phyloP scores from a whole-genome alignment of 2,888 invertebrate genomes.

The Zeuzera pyrina region DNA sequence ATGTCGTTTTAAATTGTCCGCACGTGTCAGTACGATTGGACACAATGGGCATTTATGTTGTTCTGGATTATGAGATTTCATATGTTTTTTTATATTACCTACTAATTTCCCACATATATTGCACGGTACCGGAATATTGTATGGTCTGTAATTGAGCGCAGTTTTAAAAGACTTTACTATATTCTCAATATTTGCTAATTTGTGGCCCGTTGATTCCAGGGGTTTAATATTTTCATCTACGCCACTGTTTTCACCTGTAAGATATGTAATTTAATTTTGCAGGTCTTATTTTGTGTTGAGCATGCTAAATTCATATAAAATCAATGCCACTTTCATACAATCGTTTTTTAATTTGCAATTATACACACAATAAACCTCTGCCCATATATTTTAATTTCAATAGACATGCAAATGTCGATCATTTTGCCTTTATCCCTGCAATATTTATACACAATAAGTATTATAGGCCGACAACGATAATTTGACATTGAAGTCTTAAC shows the following conservation, averaged over 20 bases:
- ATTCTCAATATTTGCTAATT: conserved; percentile 47
- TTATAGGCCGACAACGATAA: too few relatives aligned
- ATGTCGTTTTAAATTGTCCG: conserved; percentile 79
- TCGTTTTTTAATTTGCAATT: conserved; percentile 18
- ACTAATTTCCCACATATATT: conserved; percentile 77
- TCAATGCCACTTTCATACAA: not conserved
- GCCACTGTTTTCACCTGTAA: conserved; percentile 65
- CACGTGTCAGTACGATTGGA: conserved; percentile 75
- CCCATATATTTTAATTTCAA: conserved; percentile 1
- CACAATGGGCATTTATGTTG: conserved; percentile 76
- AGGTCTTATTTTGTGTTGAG: conserved; percentile 22
- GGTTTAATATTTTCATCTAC: conserved; percentile 63
- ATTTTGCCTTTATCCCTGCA: too few relatives aligned
- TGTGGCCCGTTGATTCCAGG: conserved; percentile 46
- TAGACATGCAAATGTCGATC: too few relatives aligned
- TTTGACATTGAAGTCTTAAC: too few relatives aligned
- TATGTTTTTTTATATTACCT: conserved; percentile 78
- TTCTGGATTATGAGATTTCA: conserved; percentile 77
- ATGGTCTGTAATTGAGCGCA: conserved; percentile 37
- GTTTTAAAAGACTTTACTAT: conserved; percentile 52
- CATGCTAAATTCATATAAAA: conserved; percentile 12
- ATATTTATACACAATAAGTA: too few relatives aligned
- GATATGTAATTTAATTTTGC: conserved; percentile 41
- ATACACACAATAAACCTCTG: conserved; percentile 6
- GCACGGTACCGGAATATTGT: conserved; percentile 68